A percentile compares a stretch with the other conserved stretches of the same genome.
These are phyloP conservation scores for Enchytraeus crypticus DNA, from an alignment of 2,888 invertebrate species.

Conservation along the genomic window DNA sequence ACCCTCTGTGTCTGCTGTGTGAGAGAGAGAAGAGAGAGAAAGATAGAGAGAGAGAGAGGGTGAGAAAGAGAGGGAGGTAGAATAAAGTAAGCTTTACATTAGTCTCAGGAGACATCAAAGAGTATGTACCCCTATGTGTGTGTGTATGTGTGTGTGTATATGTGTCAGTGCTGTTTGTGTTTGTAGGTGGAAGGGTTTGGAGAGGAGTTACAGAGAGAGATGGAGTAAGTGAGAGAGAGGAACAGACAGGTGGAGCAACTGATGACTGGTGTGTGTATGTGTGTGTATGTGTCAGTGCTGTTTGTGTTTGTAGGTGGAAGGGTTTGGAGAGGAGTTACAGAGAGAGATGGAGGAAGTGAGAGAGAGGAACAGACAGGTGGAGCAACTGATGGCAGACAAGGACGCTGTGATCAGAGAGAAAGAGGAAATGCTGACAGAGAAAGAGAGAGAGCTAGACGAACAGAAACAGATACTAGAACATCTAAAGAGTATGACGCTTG, in stretches of 20 bases:
- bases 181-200: slow-evolving; percentile 8
- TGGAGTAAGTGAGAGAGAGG: background rate
- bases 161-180: too few species aligned
- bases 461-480: slow-evolving; percentile 9
- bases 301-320: background rate
- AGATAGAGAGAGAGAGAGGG: too few species aligned
- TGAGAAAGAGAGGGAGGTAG: too few species aligned
- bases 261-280: too few species aligned
- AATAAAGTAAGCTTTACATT: too few species aligned
- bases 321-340: slow-evolving; percentile 4
- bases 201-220: background rate
- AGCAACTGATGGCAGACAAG: slow-evolving; percentile 4
- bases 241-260: slow-evolving; percentile 6
- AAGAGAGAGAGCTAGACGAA: slow-evolving; percentile 3
- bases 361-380: slow-evolving; percentile 3
- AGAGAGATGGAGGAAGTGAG: slow-evolving; percentile 1
- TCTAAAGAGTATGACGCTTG: too few species aligned
- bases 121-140: too few species aligned
- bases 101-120: too few species aligned
- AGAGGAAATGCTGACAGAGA: background rate
- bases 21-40: too few species aligned
- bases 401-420: slow-evolving; percentile 6
- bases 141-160: too few species aligned
- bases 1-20: too few species aligned
- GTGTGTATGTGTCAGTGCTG: too few species aligned